Base-by-base conservation (phyloP, 2,888 invertebrate species). In the Ornithoptera alexandrae region DNA sequence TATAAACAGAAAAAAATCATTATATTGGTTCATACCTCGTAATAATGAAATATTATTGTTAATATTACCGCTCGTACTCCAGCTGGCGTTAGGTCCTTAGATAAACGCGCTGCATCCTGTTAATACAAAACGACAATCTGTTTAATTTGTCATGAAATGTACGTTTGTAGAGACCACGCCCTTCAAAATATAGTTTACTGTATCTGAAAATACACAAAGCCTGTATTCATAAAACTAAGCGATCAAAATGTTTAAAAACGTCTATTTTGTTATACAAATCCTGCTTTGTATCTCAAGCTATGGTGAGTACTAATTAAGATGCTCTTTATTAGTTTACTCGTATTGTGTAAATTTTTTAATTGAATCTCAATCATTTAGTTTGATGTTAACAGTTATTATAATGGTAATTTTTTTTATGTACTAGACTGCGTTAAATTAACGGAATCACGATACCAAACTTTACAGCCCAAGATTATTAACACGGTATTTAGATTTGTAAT, bases 41-140 rank as follows among this genome's bases (percentile, higher is more conserved):
- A 30, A 30, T 3, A 30, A 5, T 12, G 46, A 15, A 15, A 15
- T 46, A 15, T 15, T 15, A 15, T 3, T 46, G 15, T 12, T 15
- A 46, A 46, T 46, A 46, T 46, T 46, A 46, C 10, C 12, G 46
- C 15, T 46, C 46, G 5, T n/a, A 56, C 61, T 20, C 12, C 10
- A 42, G n/a, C 42, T 61, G 42, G 61, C 42, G 30, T 61, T 20
- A 4, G 46, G 15, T 46, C 62, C 42, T 22, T 62, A 46, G 46
- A 62, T 62, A 62, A 62, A 30, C 6, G 20, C 46, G 39, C 15
- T n/a, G 46, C 62, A 62, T 62, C 46, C 62, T 62, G 46, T 46
- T 20, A 20, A 10, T 20, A 56, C 0, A 22, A 22, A 22, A 22
- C 56, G 20, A n/a, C 20, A n/a, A 56, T 56, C 20, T 8, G 56